Evolutionary conservation across 2,113 vertebrate genomes (phyloP).

Genomic region (Callocephalon fimbriatum): DNA sequence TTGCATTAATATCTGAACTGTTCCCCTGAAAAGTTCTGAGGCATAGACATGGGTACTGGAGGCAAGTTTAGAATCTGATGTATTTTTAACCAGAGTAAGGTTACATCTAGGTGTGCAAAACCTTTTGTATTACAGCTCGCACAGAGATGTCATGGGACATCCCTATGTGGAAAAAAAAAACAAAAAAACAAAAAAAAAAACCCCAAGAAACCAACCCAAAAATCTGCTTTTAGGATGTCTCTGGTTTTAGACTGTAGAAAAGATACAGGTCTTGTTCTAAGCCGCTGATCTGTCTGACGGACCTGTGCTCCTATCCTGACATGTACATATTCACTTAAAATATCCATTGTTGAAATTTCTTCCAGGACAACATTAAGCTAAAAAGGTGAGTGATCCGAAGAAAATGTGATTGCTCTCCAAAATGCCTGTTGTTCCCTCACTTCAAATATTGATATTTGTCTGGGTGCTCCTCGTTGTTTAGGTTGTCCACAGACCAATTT

Average conservation of each 20-base stretch:
- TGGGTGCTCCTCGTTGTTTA: constrained; percentile 76
- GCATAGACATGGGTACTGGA: neutral
- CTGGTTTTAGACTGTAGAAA: neutral
- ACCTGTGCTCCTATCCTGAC: neutral
- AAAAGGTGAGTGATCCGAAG: constrained; percentile 69
- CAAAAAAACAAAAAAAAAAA: too few relatives aligned
- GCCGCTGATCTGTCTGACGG: neutral
- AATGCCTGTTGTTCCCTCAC: constrained; percentile 57
- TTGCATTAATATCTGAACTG: neutral
- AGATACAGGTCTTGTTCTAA: neutral
- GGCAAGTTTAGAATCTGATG: neutral
- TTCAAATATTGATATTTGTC: constrained; percentile 80
- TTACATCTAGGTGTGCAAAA: neutral
- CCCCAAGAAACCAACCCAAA: neutral
- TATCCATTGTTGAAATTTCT: constrained; percentile 45
- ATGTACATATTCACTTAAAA: neutral
- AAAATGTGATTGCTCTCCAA: constrained; percentile 74
- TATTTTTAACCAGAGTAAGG: neutral
- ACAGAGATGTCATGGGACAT: neutral
- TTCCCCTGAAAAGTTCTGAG: neutral
- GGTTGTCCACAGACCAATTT: constrained; percentile 71
- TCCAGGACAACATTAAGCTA: constrained; percentile 49
- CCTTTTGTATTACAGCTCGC: neutral
- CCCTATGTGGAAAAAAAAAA: neutral
- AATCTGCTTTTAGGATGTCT: neutral